These are phyloP conservation scores for Regulus satrapa DNA, from an alignment of 2,113 vertebrate species.

Conservation along the genomic window DNA sequence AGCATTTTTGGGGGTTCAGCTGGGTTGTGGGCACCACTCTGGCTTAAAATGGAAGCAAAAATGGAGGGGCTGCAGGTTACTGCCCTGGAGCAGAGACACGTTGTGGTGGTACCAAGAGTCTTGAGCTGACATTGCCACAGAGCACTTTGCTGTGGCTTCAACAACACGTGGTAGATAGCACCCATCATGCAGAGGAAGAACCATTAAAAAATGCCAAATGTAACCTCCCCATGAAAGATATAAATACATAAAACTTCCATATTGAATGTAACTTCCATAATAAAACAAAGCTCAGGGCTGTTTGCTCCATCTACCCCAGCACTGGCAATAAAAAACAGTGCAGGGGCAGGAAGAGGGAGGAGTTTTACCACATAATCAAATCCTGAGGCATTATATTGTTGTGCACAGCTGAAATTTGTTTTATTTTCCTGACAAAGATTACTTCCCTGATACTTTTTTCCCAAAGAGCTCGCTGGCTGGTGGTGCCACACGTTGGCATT, in stretches of 20 bases:
- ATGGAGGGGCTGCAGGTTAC: fast-evolving
- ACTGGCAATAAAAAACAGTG: neutral
- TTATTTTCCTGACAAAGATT: neutral
- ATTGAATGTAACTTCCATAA: neutral
- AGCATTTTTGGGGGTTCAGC: neutral
- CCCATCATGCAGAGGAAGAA: neutral
- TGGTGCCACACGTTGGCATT: neutral
- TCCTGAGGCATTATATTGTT: neutral
- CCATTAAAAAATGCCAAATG: neutral
- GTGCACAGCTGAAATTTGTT: neutral
- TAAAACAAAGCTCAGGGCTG: neutral
- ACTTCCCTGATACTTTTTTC: neutral
- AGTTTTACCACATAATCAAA: neutral
- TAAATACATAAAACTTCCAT: neutral
- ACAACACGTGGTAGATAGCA: fast-evolving
- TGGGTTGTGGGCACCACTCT: neutral
- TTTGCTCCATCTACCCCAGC: neutral
- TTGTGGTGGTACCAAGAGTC: fast-evolving
- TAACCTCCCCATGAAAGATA: neutral
- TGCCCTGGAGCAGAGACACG: neutral
- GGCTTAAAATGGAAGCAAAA: neutral
- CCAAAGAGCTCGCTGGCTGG: neutral
- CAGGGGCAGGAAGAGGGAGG: neutral
- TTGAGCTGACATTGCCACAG: neutral
- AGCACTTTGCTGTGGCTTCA: neutral